A percentile compares a stretch with the other conserved stretches of the same genome.
These are phyloP conservation scores for Saccostrea cuccullata DNA, from an alignment of 1,140 invertebrate species.

Conservation along the genomic window DNA sequence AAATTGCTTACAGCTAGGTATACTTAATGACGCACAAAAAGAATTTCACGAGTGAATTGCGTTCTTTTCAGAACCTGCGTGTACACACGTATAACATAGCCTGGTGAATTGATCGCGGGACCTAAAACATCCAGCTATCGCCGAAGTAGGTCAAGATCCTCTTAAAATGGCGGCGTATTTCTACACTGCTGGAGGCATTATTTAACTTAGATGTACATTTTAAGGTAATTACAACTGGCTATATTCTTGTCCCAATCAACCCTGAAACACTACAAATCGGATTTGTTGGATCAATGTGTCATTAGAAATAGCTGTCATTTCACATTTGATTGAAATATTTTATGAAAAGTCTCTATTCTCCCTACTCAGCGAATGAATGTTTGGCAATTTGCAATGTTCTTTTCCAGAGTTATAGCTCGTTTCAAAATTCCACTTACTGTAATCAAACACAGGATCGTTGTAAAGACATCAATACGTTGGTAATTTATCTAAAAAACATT, in stretches of 20 bases:
- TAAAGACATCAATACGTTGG: neutral
- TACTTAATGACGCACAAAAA: no score
- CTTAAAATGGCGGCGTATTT: constrained; percentile 27
- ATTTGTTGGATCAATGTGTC: neutral
- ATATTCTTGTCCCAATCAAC: neutral
- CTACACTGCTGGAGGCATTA: neutral
- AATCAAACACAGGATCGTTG: neutral
- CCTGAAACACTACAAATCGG: neutral
- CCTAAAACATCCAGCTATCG: neutral
- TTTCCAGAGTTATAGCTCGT: constrained; percentile 18
- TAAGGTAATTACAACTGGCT: neutral
- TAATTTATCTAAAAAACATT: neutral
- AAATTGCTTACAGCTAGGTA: no score
- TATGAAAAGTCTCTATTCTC: neutral
- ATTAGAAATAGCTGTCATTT: neutral
- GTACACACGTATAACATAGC: constrained; percentile 29
- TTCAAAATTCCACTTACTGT: neutral
- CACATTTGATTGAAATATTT: neutral
- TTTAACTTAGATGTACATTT: neutral
- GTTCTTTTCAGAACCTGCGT: neutral
- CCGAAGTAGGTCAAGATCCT: constrained; percentile 22
- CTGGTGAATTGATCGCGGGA: constrained; percentile 16
- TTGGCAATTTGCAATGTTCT: neutral
- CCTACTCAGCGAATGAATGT: neutral
- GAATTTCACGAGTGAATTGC: neutral